Base-by-base conservation (phyloP, 2,113 vertebrate genomes). In the Bucco capensis region DNA sequence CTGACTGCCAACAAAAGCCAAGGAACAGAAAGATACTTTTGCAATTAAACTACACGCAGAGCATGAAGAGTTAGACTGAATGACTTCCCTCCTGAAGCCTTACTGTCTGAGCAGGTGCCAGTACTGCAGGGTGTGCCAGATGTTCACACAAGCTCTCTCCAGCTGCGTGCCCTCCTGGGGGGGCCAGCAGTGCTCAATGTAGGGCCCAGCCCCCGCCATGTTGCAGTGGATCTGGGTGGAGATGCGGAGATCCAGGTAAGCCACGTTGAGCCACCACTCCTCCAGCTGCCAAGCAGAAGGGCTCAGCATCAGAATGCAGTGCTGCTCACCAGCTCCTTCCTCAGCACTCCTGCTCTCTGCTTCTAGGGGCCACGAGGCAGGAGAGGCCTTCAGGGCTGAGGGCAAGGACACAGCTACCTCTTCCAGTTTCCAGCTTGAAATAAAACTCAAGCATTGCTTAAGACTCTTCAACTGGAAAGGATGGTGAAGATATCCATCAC, bases 221-320 rank as follows among this genome's bases (percentile, higher is more conserved):
- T 99, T 99, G 80, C 98, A 98, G 64, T 98, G 96, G 67, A 99
- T 97, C 97, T 99, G 99, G 14, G 99, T 98, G 19, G 99, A 97
- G n/a, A 97, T 94, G 24, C 99, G 99, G 33, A 97, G 84, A 82
- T 99, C 98, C 93, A 99, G 97, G 90, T 99, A 99, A 4, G 98
- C 98, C 28, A 94, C 77, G 49, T 99, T 98, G 88, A 99, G 97
- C 99, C 99, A 99, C 99, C 99, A 99, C 19, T 99, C 98, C 90
- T 99, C 99, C 96, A 99, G 97, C 99, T 99, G 91, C 66, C 97
- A 97, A 92, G 12, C 64, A 94, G 93, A 65, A 95, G 69, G 15
- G 6, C 46, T 79, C 31, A 84, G 51, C 5, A 28, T 94, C 33
- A 93, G 50, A 89, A 86, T 37, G 82, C 37, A 57, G 7, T 28